Evolutionary conservation across 2,888 invertebrate genomes (phyloP).

Genomic region (Harmothoe impar): DNA sequence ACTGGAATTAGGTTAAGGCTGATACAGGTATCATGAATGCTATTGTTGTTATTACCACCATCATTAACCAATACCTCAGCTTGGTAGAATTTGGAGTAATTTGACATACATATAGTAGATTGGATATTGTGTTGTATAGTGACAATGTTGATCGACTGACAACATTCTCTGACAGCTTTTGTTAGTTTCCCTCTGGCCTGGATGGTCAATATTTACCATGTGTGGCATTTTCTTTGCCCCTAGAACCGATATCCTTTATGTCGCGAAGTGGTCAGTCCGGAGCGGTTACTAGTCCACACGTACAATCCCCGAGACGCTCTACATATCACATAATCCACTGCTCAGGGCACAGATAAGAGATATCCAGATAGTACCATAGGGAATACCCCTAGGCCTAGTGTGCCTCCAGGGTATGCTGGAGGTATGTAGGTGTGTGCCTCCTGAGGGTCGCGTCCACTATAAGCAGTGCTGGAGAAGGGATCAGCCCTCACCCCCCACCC

Average conservation of each 20-base stretch:
- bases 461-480: neutral
- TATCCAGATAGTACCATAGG: neutral
- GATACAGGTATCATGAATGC: too few species aligned
- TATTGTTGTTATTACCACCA: too few species aligned
- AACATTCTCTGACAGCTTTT: neutral
- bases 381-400: neutral
- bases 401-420: neutral
- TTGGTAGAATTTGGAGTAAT: too few species aligned
- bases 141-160: neutral
- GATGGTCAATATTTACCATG: constrained; percentile 1
- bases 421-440: neutral
- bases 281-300: neutral
- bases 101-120: too few species aligned
- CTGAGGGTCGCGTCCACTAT: neutral
- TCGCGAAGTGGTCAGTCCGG: neutral
- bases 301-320: neutral
- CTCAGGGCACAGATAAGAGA: neutral
- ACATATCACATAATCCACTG: neutral
- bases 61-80: too few species aligned
- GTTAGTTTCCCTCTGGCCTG: neutral
- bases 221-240: constrained; percentile 9
- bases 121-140: too few species aligned
- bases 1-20: too few species aligned
- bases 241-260: neutral
- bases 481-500: neutral